Evolutionary conservation across 2,888 invertebrate genomes (phyloP).

Genomic region (Rotaria socialis): DNA sequence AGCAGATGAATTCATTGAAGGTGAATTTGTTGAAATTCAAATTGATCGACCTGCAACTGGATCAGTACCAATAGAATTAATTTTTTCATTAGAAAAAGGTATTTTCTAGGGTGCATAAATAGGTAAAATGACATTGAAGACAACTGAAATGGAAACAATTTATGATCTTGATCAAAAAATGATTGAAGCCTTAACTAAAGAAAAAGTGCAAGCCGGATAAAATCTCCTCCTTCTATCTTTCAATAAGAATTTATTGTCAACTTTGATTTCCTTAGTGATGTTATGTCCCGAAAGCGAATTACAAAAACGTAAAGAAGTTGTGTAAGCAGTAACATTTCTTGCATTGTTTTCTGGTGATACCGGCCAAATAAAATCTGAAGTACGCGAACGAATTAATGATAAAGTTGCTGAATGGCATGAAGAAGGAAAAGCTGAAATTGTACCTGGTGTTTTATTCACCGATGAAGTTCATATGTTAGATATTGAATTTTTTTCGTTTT

Average conservation of each 20-base stretch:
- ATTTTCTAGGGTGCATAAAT: conserved; percentile 69
- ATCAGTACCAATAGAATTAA: conserved; percentile 59
- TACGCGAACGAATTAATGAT: conserved; percentile 92
- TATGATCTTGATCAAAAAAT: conserved; percentile 97
- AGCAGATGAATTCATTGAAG: conserved; percentile 96
- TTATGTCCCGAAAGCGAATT: conserved; percentile 96
- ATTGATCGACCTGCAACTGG: conserved; percentile 90
- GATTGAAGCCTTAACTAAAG: conserved; percentile 90
- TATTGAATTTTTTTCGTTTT: conserved; percentile 94
- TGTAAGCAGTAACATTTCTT: conserved; percentile 89
- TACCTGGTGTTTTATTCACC: conserved; percentile 88
- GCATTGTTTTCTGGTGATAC: conserved; percentile 98
- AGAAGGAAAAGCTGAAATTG: conserved; percentile 97
- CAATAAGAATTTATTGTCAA: not conserved
- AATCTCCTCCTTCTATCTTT: conserved; percentile 27
- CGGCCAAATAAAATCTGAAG: conserved; percentile 94
- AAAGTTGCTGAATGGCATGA: conserved; percentile 98
- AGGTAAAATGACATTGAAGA: conserved; percentile 90
- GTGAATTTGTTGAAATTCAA: conserved; percentile 94
- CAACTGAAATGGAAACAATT: conserved; percentile 98
- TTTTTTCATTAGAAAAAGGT: not conserved
- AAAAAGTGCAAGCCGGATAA: conserved; percentile 71
- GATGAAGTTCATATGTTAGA: conserved; percentile 98
- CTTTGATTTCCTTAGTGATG: conserved; percentile 67
- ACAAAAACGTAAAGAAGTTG: conserved; percentile 91